phyloP scores from a whole-genome alignment of 2,888 invertebrate species.

The Agrochola lychnidis region DNA sequence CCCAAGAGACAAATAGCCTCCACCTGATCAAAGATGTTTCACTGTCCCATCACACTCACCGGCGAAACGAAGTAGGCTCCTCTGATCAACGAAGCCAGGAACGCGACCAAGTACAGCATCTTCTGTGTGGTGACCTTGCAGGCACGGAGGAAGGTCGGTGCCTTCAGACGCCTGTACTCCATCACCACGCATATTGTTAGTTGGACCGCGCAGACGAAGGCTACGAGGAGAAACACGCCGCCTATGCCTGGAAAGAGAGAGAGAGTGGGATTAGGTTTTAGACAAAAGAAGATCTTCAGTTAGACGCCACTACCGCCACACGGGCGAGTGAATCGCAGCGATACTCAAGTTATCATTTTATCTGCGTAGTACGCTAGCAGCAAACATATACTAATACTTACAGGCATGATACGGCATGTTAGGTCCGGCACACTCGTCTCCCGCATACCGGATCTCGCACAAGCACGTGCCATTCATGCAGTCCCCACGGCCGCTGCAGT shows the following conservation, averaged over 20 bases:
- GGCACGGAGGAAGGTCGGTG: slow-evolving; percentile 95
- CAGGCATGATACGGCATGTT: slow-evolving; percentile 93
- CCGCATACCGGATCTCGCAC: slow-evolving; percentile 97
- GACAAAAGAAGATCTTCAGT: too few species aligned
- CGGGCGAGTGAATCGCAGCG: too few species aligned
- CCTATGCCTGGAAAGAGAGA: slow-evolving; percentile 89
- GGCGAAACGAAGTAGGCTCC: slow-evolving; percentile 97
- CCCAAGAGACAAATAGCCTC: background rate
- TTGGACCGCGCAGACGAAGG: slow-evolving; percentile 96
- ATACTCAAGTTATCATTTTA: background rate
- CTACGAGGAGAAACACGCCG: slow-evolving; percentile 95
- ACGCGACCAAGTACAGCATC: slow-evolving; percentile 96
- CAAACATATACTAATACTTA: slow-evolving; percentile 85
- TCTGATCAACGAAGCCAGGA: slow-evolving; percentile 95
- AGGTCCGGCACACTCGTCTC: slow-evolving; percentile 95
- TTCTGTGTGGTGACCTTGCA: slow-evolving; percentile 97
- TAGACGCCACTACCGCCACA: too few species aligned
- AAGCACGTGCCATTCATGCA: slow-evolving; percentile 97
- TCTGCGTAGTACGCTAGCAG: background rate
- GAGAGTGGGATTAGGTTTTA: background rate
- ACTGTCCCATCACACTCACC: slow-evolving; percentile 90
- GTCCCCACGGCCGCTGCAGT: slow-evolving; percentile 97
- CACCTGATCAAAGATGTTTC: slow-evolving; percentile 3
- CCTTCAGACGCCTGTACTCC: slow-evolving; percentile 95
- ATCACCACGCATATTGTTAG: slow-evolving; percentile 95